Conservation (phyloP, 2,113 vertebrate species). For the Eclectus roratus region DNA sequence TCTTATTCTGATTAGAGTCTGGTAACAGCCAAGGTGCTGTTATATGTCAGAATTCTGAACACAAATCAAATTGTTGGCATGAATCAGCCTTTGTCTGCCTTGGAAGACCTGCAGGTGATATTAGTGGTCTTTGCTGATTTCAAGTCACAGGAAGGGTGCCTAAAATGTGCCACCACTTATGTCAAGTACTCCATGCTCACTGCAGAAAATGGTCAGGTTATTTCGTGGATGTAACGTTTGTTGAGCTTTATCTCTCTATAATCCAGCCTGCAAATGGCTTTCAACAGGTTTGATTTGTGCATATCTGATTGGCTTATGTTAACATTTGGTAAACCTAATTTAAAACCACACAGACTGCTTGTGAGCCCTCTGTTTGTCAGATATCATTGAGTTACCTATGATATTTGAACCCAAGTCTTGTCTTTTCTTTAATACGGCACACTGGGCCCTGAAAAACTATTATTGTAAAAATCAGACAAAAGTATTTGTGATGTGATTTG, state of each 20-base stretch:
- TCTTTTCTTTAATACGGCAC: neutral
- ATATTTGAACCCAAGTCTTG: neutral
- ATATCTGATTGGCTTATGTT: neutral
- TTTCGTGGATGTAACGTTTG: neutral
- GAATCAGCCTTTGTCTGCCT: neutral
- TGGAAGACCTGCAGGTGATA: neutral
- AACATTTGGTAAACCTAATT: neutral
- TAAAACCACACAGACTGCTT: neutral
- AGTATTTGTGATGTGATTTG: neutral
- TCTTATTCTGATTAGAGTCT: neutral
- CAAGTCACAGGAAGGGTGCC: neutral
- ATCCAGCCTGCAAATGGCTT: neutral
- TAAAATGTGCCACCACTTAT: neutral
- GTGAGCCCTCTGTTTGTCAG: neutral
- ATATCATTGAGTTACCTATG: neutral
- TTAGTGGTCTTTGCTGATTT: neutral
- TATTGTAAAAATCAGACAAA: neutral
- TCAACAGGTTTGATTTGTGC: neutral
- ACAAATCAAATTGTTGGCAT: neutral
- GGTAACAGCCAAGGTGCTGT: neutral
- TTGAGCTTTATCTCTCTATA: neutral
- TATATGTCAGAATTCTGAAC: neutral
- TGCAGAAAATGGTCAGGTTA: neutral
- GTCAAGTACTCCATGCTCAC: neutral
- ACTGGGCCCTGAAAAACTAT: neutral